These are phyloP conservation scores for Euwallacea fornicatus DNA, from an alignment of 1,140 invertebrate genomes.

Conservation along the genomic window DNA sequence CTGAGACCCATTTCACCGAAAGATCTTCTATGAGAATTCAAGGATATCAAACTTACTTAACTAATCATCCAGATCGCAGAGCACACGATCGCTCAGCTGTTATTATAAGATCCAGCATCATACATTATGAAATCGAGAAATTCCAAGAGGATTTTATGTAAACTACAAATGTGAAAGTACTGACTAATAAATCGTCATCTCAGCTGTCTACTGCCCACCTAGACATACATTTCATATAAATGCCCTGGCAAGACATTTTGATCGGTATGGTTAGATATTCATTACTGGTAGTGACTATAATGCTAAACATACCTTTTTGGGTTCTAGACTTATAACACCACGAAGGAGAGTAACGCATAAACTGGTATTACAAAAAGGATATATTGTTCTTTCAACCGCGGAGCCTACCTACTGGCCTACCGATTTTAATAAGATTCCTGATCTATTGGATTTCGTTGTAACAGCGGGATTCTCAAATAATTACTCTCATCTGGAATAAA, in stretches of 20 bases:
- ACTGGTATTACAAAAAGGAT: conserved; percentile 40
- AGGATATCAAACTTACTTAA: conserved; percentile 35
- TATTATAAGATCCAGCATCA: conserved; percentile 37
- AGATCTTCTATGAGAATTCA: conserved; percentile 38
- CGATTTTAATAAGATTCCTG: conserved; percentile 48
- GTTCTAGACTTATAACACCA: conserved; percentile 49
- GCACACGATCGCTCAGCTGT: conserved; percentile 44
- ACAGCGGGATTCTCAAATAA: conserved; percentile 8
- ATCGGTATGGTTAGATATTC: conserved; percentile 48
- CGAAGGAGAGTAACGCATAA: conserved; percentile 46
- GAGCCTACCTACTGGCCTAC: conserved; percentile 54
- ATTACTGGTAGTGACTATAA: conserved; percentile 54
- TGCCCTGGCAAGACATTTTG: conserved; percentile 45
- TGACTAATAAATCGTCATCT: conserved; percentile 36
- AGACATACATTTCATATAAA: conserved; percentile 40
- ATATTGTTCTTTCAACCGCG: conserved; percentile 48
- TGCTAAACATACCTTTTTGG: conserved; percentile 53
- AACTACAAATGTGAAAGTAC: conserved; percentile 32
- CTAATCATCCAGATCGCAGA: conserved; percentile 42
- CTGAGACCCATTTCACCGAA: conserved; percentile 46
- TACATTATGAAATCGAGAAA: conserved; percentile 32
- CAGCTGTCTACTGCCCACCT: conserved; percentile 50
- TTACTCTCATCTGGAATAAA: neutral
- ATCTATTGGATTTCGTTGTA: conserved; percentile 33
- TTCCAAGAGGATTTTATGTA: conserved; percentile 35